Evolutionary conservation across 2,888 invertebrate genomes (phyloP).

Genomic region (Drosophila maculinotata): DNA sequence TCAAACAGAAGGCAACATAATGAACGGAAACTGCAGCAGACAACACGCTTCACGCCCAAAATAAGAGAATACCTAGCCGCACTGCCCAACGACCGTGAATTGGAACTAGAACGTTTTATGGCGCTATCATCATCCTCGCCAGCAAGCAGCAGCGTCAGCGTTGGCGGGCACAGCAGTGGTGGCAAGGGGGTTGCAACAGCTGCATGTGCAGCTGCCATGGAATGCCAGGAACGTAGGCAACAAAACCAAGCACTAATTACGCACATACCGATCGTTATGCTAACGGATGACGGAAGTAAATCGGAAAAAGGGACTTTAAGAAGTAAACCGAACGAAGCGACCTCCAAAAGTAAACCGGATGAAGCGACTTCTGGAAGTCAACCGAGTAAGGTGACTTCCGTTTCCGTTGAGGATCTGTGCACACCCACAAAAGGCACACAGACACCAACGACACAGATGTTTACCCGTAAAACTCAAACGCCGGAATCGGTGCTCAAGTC

Average conservation of each 20-base stretch:
- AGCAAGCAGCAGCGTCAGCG: slow-evolving; percentile 62
- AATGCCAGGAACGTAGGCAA: neutral
- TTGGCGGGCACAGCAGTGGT: slow-evolving; percentile 44
- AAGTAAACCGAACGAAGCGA: neutral
- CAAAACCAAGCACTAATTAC: slow-evolving; percentile 9
- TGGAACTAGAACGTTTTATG: slow-evolving; percentile 67
- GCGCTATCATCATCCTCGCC: slow-evolving; percentile 64
- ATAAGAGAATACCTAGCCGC: slow-evolving; percentile 61
- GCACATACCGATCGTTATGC: slow-evolving; percentile 59
- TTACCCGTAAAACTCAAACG: slow-evolving; percentile 85
- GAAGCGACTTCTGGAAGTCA: neutral
- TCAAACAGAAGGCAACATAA: slow-evolving; percentile 30
- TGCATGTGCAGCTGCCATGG: slow-evolving; percentile 20
- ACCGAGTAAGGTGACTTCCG: slow-evolving; percentile 3
- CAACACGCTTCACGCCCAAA: slow-evolving; percentile 63
- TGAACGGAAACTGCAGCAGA: slow-evolving; percentile 24
- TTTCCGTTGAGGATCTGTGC: slow-evolving; percentile 60
- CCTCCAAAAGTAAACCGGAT: neutral
- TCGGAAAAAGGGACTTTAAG: neutral
- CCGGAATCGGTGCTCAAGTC: slow-evolving; percentile 92
- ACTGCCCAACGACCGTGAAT: slow-evolving; percentile 61
- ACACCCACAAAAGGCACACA: slow-evolving; percentile 61
- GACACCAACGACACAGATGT: slow-evolving; percentile 52
- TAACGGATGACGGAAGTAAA: neutral
- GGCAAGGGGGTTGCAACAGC: slow-evolving; percentile 29